Conservation (phyloP, 1,140 invertebrate genomes). For the Pectinophora gossypiella region DNA sequence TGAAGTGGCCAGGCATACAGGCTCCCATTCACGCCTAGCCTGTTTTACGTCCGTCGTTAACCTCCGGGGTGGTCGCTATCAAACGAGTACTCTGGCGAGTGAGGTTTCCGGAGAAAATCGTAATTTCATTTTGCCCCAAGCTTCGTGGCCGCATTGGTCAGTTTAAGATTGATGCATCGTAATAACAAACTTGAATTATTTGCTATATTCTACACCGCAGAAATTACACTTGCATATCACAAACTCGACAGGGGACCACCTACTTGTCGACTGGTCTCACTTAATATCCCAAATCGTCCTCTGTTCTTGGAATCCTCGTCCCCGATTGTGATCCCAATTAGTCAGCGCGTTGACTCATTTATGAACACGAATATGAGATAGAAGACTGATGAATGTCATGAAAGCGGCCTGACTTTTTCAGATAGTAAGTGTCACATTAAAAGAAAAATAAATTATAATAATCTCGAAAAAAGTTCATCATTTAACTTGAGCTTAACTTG, state of each 20-base stretch:
- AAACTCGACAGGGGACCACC: too few species aligned
- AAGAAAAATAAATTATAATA: too few species aligned
- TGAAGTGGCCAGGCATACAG: not conserved
- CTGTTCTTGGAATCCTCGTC: not conserved
- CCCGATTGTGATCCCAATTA: not conserved
- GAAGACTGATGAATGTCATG: not conserved
- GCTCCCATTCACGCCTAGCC: slow-evolving; percentile 3
- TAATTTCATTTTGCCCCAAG: not conserved
- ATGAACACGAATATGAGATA: not conserved
- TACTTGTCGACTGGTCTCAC: not conserved
- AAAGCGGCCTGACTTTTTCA: too few species aligned
- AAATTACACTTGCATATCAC: not conserved
- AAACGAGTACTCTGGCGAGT: not conserved
- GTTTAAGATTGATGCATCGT: not conserved
- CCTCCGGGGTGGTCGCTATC: not conserved
- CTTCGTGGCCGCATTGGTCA: not conserved
- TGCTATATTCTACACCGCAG: not conserved
- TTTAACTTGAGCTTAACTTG: too few species aligned
- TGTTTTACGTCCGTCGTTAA: not conserved
- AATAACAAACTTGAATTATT: not conserved
- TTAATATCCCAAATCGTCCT: not conserved
- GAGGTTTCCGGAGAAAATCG: not conserved
- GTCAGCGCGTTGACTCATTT: slow-evolving; percentile 1
- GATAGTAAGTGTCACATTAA: too few species aligned
- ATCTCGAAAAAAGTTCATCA: too few species aligned